Base-by-base conservation (phyloP, 2,797 vertebrate genomes). In the Chaetophractus vellerosus region DNA sequence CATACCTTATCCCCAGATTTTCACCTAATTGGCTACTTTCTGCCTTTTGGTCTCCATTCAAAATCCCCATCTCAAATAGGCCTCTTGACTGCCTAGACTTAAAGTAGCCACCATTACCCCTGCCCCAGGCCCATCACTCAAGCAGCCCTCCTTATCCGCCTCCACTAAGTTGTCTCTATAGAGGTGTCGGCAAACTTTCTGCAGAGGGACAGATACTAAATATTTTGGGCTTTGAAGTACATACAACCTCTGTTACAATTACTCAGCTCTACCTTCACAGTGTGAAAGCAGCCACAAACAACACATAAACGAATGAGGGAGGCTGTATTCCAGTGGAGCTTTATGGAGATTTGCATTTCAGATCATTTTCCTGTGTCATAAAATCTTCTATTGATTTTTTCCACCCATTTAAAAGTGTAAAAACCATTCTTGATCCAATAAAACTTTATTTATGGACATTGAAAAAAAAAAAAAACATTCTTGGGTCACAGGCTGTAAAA, bases 271-370 rank as follows among this genome's bases (percentile, higher is more conserved):
- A 48, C 31, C 28, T 87, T 9, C 41, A n/a, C 11, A 3, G 6
- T 6, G 4, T 12, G 63, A 85, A 81, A 59, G 41, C 36, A 12
- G 36, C 24, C 50, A 72, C 16, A 57, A 59, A 2, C 41, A 55
- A n/a, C 12, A 48, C 1, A 1, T 0, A 28, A 50, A 50, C 10
- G 15, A 63, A 41, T 0, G 6, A 63, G 3, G 0, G 1, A 76
- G 38, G 33, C 36, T 38, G 1, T 26, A 38, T 71, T 55, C 78
- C n/a, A 69, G 0, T n/a, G 26, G 38, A 24, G 9, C 19, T 45
- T 79, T 26, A 69, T 61, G 52, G 41, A 61, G 66, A 63, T 23
- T 1, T 52, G 28, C 69, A 61, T 75, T n/a, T 83, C 82, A 61
- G 59, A 71, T 45, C 5, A 66, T 83, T 78, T 78, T 75, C 69